Conservation (phyloP, 2,888 invertebrate genomes). For the Cosmia pyralina region DNA sequence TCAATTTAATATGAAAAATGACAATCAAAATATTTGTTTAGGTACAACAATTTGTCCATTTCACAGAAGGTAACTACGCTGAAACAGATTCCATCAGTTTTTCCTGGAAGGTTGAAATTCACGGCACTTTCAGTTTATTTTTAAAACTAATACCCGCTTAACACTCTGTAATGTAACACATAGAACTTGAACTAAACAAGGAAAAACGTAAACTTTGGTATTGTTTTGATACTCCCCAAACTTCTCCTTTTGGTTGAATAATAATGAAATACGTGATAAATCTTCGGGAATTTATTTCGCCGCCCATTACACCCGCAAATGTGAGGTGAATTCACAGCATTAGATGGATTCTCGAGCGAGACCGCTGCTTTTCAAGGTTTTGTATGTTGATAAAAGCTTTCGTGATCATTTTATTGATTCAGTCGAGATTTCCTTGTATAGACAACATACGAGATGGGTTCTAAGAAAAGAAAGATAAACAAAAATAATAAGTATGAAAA, state of each 20-base stretch:
- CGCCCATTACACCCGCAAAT: constrained; percentile 60
- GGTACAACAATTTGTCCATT: too few species aligned
- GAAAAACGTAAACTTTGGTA: constrained; percentile 40
- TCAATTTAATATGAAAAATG: background rate
- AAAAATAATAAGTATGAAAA: too few species aligned
- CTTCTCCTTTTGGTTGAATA: constrained; percentile 52
- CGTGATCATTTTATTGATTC: constrained; percentile 63
- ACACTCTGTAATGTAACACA: background rate
- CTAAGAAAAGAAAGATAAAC: background rate
- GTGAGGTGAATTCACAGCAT: constrained; percentile 61
- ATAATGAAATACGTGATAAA: constrained; percentile 66
- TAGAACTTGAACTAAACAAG: constrained; percentile 1
- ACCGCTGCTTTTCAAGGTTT: constrained; percentile 46
- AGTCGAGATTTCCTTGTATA: background rate
- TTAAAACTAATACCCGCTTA: background rate
- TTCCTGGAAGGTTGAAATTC: background rate
- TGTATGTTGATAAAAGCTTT: constrained; percentile 56
- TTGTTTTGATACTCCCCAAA: constrained; percentile 61
- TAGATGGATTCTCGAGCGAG: constrained; percentile 49
- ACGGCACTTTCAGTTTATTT: background rate
- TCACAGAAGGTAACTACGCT: background rate
- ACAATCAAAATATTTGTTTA: background rate
- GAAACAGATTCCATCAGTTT: background rate
- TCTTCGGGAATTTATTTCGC: constrained; percentile 61
- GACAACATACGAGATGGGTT: constrained; percentile 11